These are phyloP conservation scores for Anabacerthia variegaticeps DNA, from an alignment of 2,797 vertebrate species.

Conservation along the genomic window DNA sequence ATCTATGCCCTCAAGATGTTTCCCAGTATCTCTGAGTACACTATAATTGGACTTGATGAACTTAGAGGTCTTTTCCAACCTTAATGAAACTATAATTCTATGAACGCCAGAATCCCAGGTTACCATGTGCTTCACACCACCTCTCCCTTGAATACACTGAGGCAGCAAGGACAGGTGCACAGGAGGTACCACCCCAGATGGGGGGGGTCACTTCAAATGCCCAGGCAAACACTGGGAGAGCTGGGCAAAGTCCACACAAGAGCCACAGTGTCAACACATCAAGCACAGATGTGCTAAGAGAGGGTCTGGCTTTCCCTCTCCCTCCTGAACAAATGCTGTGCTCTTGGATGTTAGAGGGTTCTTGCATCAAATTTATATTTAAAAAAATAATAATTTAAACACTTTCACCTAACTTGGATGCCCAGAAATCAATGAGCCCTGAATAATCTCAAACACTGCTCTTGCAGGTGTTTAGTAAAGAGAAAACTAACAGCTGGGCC, in stretches of 20 bases:
- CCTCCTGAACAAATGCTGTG: not conserved
- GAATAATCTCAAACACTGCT: not conserved
- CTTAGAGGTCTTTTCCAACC: not conserved
- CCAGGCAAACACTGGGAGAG: not conserved
- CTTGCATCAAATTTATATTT: not conserved
- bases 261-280: not conserved
- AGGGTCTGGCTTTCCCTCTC: not conserved
- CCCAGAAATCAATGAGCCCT: not conserved
- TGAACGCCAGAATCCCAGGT: not conserved
- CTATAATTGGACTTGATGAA: not conserved
- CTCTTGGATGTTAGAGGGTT: not conserved
- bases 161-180: not conserved
- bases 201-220: not conserved
- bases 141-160: not conserved
- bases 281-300: not conserved
- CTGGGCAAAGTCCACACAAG: not conserved
- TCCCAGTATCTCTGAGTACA: not conserved
- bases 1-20: accelerated
- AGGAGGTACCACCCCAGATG: not conserved
- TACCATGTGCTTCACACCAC: not conserved
- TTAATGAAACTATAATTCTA: not conserved
- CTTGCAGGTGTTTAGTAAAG: not conserved
- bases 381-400: not conserved
- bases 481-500: not conserved
- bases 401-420: not conserved